A percentile compares a stretch with the other conserved stretches of the same genome.
Evolutionary conservation across 2,888 invertebrate genomes (phyloP).

Genomic region (Galeruca laticollis): DNA sequence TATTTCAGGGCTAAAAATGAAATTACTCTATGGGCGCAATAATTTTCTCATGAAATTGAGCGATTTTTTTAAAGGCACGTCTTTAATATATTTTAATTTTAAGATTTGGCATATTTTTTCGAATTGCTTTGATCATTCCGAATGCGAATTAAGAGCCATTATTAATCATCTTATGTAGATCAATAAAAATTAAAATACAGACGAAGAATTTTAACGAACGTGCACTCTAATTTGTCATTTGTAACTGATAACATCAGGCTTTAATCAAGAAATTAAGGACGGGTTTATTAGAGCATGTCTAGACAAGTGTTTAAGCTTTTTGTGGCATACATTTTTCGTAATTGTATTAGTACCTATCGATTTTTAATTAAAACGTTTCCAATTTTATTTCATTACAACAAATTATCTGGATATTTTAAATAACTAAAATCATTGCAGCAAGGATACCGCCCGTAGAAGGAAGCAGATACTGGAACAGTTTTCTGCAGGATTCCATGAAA

Average conservation of each 20-base stretch:
- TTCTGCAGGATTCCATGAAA: no score
- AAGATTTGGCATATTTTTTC: not conserved
- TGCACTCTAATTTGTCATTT: slow-evolving; percentile 2
- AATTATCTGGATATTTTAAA: no score
- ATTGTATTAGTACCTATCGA: not conserved
- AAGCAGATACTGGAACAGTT: slow-evolving; percentile 22
- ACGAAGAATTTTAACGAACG: not conserved
- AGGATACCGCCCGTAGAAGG: no score
- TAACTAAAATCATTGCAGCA: no score
- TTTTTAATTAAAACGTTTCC: not conserved
- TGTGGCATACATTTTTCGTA: not conserved
- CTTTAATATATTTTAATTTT: no score
- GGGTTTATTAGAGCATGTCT: not conserved
- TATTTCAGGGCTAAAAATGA: no score
- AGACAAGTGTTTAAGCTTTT: not conserved
- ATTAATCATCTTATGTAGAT: not conserved
- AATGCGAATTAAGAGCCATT: not conserved
- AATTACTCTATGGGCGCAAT: no score
- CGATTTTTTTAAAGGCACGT: no score
- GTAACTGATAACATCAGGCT: not conserved
- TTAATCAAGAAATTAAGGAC: not conserved
- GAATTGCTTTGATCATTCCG: not conserved
- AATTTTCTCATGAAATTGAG: no score
- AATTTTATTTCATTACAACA: not conserved
- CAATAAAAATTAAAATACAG: slow-evolving; percentile 1